A percentile compares a stretch with the other conserved stretches of the same genome.
Conservation (phyloP, 2,113 vertebrate genomes). For the Sapajus apella region DNA sequence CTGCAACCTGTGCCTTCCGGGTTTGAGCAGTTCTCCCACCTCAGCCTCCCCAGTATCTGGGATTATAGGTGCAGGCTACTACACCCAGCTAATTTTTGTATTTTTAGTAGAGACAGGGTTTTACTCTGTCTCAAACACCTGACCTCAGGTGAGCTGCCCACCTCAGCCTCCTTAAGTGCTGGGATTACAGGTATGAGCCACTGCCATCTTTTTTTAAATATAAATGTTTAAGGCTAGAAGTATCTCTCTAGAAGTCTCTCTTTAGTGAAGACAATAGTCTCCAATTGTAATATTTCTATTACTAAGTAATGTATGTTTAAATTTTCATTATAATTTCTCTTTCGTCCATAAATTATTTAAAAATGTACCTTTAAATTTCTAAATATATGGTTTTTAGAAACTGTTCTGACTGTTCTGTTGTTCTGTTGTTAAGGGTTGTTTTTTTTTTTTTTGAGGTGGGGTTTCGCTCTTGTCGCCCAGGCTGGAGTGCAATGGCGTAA, state of each 20-base stretch:
- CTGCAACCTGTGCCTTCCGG: not conserved
- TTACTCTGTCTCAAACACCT: not conserved
- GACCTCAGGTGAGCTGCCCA: not conserved
- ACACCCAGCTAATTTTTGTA: not conserved
- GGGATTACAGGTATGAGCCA: not conserved
- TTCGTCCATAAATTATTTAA: not conserved
- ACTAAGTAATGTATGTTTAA: not conserved
- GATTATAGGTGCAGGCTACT: not conserved
- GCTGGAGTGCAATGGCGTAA: no score
- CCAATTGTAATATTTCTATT: not conserved
- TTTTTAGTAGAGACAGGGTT: not conserved
- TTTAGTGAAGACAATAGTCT: not conserved
- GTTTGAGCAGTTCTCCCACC: not conserved
- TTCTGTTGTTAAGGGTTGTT: not conserved
- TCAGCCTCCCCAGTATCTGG: not conserved
- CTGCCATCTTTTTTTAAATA: not conserved
- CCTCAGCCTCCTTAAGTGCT: not conserved
- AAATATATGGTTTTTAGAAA: not conserved
- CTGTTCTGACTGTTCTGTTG: no score
- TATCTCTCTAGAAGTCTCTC: not conserved
- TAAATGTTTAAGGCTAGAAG: not conserved
- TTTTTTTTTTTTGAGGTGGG: not conserved
- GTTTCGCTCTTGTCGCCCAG: no score
- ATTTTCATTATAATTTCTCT: not conserved
- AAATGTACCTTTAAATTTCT: not conserved